phyloP scores from a whole-genome alignment of 2,888 invertebrate species.

The Meganola albula region DNA sequence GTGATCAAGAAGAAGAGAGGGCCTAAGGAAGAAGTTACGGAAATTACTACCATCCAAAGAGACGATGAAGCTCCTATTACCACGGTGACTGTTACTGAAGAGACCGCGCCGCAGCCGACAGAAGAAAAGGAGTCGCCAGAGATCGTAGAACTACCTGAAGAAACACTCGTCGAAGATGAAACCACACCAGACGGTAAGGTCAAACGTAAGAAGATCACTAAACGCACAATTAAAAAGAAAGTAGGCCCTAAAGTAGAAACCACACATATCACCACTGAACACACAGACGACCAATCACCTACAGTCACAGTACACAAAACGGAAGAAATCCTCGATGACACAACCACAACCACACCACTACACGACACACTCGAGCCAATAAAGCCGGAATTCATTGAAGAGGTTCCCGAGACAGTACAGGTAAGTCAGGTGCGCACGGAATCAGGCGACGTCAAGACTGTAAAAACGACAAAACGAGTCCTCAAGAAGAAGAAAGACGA shows the following conservation, averaged over 20 bases:
- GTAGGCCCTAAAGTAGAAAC: conserved; percentile 27
- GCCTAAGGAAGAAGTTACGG: conserved; percentile 42
- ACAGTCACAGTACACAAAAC: conserved; percentile 34
- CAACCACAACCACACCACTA: too few relatives aligned
- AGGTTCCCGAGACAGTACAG: neutral
- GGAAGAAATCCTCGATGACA: conserved; percentile 39
- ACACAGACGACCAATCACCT: conserved; percentile 17
- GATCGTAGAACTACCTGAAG: conserved; percentile 13
- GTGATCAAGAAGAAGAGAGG: conserved; percentile 41
- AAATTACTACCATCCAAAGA: conserved; percentile 45
- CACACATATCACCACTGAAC: conserved; percentile 14
- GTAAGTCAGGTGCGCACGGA: conserved; percentile 18
- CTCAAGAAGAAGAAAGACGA: conserved; percentile 50
- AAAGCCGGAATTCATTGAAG: neutral
- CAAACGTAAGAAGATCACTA: conserved; percentile 18
- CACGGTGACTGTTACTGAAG: conserved; percentile 4
- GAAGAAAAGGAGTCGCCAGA: conserved; percentile 3
- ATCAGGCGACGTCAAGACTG: conserved; percentile 17
- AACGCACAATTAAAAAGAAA: conserved; percentile 33
- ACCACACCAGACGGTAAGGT: conserved; percentile 16
- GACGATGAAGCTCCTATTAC: conserved; percentile 30
- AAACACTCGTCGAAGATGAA: conserved; percentile 6
- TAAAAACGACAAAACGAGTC: conserved; percentile 32
- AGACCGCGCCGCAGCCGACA: neutral
- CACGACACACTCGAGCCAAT: too few relatives aligned